Evolutionary conservation across 1,140 invertebrate species (phyloP).

Genomic region (Stenopsyche tienmushanensis): DNA sequence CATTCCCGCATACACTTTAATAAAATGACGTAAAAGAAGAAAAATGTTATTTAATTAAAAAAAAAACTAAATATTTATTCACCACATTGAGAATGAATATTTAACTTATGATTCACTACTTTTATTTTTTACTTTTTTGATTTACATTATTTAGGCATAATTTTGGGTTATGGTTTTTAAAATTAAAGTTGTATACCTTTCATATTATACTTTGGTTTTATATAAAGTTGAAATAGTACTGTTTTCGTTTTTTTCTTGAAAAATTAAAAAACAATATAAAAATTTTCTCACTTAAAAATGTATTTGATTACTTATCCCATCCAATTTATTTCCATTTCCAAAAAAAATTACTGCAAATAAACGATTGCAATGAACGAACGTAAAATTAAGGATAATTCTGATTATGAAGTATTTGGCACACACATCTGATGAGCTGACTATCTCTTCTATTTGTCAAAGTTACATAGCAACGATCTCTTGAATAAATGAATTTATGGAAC

Average conservation of each 20-base stretch:
- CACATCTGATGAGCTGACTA: no score
- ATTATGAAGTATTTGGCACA: no score
- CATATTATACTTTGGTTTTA: constrained; percentile 1
- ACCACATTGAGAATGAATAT: constrained; percentile 31
- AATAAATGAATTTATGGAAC: no score
- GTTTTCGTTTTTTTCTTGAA: constrained; percentile 16
- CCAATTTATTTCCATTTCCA: no score
- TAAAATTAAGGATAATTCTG: no score
- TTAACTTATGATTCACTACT: neutral
- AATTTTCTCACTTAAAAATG: no score
- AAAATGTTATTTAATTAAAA: constrained; percentile 19
- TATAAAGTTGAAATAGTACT: constrained; percentile 13
- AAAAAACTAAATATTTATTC: constrained; percentile 28
- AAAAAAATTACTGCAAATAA: no score
- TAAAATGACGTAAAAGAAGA: constrained; percentile 30
- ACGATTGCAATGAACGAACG: no score
- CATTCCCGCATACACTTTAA: constrained; percentile 25
- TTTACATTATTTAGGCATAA: neutral
- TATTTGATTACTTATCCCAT: no score
- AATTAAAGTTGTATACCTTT: neutral
- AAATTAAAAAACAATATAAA: no score
- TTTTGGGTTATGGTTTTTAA: neutral
- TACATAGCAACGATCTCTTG: no score
- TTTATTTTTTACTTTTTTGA: neutral
- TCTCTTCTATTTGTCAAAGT: no score